Conservation (phyloP, 2,113 vertebrate species). For the Aegithalos caudatus region DNA sequence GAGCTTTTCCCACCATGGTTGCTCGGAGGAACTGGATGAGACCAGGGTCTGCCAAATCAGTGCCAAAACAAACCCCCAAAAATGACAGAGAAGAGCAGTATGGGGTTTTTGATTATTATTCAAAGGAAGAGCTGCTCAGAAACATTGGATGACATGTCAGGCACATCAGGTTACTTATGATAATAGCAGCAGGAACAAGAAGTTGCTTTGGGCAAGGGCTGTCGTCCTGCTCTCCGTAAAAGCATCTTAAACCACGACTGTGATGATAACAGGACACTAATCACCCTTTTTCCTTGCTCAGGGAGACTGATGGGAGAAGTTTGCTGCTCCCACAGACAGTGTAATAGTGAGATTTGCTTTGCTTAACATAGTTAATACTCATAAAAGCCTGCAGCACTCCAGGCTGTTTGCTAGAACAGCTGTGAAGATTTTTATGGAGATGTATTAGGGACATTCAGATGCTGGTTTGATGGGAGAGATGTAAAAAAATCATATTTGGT, state of each 20-base stretch:
- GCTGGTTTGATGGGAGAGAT: not conserved
- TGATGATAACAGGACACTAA: not conserved
- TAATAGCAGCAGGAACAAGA: not conserved
- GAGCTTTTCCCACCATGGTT: not conserved
- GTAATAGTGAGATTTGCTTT: conserved; percentile 26
- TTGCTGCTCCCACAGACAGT: conserved; percentile 13
- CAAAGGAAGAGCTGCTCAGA: not conserved
- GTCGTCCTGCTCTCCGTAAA: not conserved
- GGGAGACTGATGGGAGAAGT: conserved; percentile 12
- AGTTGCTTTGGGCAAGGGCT: conserved; percentile 11
- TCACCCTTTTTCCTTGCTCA: not conserved
- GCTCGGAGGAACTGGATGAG: not conserved
- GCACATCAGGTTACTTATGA: not conserved
- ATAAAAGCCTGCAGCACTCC: not conserved
- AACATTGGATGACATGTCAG: not conserved
- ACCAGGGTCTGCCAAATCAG: not conserved
- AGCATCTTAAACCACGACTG: not conserved
- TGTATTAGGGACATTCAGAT: not conserved
- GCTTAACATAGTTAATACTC: conserved; percentile 45
- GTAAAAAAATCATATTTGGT: not conserved
- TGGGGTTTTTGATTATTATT: not conserved
- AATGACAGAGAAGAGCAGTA: not conserved
- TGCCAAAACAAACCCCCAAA: not conserved
- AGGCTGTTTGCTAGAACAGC: conserved; percentile 18
- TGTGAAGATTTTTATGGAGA: conserved; percentile 35